A percentile compares a stretch with the other conserved stretches of the same genome.
Evolutionary conservation across 2,888 invertebrate species (phyloP).

Genomic region (Clivina fossor): DNA sequence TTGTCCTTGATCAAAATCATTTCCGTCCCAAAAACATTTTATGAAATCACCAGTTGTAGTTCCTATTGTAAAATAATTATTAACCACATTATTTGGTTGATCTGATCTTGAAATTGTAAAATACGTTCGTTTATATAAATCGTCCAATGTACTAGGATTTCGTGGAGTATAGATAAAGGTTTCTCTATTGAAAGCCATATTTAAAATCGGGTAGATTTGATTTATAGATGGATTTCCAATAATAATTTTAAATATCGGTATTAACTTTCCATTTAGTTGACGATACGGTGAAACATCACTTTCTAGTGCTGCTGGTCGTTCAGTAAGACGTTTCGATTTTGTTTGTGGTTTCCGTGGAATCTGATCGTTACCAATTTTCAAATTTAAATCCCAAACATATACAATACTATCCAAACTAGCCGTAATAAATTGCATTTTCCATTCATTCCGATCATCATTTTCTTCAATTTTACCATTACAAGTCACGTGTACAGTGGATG

Average conservation of each 20-base stretch:
- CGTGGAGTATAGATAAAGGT: neutral
- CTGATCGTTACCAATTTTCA: constrained; percentile 44
- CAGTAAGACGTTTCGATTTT: constrained; percentile 53
- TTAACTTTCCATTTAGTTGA: constrained; percentile 61
- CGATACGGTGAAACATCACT: constrained; percentile 64
- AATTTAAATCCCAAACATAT: constrained; percentile 69
- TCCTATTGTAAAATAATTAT: too few relatives aligned
- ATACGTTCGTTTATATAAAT: constrained; percentile 10
- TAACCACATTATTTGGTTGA: too few relatives aligned
- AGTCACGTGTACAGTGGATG: constrained; percentile 61
- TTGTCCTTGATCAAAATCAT: constrained; percentile 16
- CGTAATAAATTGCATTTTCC: constrained; percentile 62
- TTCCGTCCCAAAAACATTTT: constrained; percentile 60
- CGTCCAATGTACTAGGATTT: constrained; percentile 6
- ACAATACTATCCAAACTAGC: constrained; percentile 68
- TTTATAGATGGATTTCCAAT: constrained; percentile 50
- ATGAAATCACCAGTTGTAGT: constrained; percentile 50
- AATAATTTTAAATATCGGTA: constrained; percentile 63
- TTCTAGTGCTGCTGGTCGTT: constrained; percentile 62
- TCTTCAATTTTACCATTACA: constrained; percentile 61
- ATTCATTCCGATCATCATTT: constrained; percentile 49
- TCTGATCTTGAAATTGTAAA: neutral
- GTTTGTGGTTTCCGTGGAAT: constrained; percentile 40
- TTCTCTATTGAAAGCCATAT: neutral
- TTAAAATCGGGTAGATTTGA: neutral